Evolutionary conservation across 2,797 vertebrate genomes (phyloP).

Genomic region (Acomys russatus): DNA sequence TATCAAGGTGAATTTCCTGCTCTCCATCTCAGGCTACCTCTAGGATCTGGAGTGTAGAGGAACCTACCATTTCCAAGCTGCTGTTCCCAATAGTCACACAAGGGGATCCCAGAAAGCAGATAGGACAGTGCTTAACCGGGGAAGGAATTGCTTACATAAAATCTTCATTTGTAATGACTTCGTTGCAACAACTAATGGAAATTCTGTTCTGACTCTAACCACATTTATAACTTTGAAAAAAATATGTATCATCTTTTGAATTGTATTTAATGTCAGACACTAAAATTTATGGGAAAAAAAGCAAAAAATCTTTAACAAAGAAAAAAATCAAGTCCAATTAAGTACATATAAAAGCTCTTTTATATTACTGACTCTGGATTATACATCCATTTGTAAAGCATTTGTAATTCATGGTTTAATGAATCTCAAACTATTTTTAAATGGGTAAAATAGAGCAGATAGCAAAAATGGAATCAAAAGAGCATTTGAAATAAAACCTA

Average conservation of each 20-base stretch:
- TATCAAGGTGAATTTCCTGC: not conserved
- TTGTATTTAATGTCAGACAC: slow-evolving; percentile 52
- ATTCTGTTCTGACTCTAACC: slow-evolving; percentile 45
- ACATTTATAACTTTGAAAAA: slow-evolving; percentile 40
- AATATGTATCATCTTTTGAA: slow-evolving; percentile 34
- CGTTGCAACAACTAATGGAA: slow-evolving; percentile 31
- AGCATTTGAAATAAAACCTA: slow-evolving; percentile 73
- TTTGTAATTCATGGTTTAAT: slow-evolving; percentile 74
- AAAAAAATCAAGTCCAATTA: slow-evolving; percentile 74
- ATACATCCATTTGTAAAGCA: slow-evolving; percentile 74
- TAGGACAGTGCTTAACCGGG: slow-evolving; percentile 6
- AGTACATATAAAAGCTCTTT: slow-evolving; percentile 78
- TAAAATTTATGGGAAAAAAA: slow-evolving; percentile 65
- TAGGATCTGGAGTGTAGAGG: not conserved
- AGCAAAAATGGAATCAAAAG: slow-evolving; percentile 81
- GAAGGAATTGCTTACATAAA: slow-evolving; percentile 26
- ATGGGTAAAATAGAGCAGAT: slow-evolving; percentile 75
- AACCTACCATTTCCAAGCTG: not conserved
- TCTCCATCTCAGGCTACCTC: not conserved
- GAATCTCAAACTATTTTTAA: slow-evolving; percentile 78
- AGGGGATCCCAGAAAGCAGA: not conserved
- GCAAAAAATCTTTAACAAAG: slow-evolving; percentile 69
- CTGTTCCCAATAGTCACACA: not conserved
- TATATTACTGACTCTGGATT: slow-evolving; percentile 72
- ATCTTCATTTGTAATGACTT: slow-evolving; percentile 49